Evolutionary conservation across 1,140 invertebrate genomes (phyloP).

Genomic region (Stenopsyche tienmushanensis): DNA sequence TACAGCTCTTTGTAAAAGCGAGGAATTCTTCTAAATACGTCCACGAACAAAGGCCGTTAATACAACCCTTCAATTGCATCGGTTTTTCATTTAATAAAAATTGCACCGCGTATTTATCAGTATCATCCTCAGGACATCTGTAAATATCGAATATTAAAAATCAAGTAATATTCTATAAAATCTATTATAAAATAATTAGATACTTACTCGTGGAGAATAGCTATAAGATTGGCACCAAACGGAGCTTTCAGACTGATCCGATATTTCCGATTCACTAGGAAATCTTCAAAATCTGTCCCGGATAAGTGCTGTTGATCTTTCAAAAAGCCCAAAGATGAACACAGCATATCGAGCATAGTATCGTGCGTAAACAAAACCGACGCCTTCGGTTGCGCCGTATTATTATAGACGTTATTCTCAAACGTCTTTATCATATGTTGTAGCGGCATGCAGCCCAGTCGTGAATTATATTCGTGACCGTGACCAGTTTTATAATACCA

Average conservation of each 20-base stretch:
- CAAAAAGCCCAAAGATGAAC: slow-evolving; percentile 64
- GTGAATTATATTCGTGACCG: slow-evolving; percentile 63
- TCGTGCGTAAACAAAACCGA: slow-evolving; percentile 76
- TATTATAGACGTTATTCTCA: slow-evolving; percentile 29
- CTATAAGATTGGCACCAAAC: slow-evolving; percentile 70
- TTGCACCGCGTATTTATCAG: slow-evolving; percentile 52
- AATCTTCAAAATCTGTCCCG: slow-evolving; percentile 59
- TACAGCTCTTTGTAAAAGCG: slow-evolving; percentile 9
- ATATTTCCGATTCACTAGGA: slow-evolving; percentile 61
- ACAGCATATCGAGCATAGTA: slow-evolving; percentile 59
- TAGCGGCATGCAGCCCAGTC: slow-evolving; percentile 70
- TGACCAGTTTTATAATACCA: slow-evolving; percentile 72
- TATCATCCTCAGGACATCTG: neutral
- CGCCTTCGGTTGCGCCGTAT: slow-evolving; percentile 53
- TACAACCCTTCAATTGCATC: slow-evolving; percentile 54
- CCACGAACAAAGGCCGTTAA: slow-evolving; percentile 57
- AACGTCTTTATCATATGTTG: slow-evolving; percentile 69
- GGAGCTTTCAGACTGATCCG: slow-evolving; percentile 65
- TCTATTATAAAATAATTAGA: neutral
- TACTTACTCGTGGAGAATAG: slow-evolving; percentile 54
- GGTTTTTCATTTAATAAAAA: slow-evolving; percentile 58
- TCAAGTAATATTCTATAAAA: neutral
- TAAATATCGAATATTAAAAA: neutral
- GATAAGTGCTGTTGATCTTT: slow-evolving; percentile 61
- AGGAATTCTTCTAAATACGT: slow-evolving; percentile 10